These are phyloP conservation scores for Eledona agricola DNA, from an alignment of 2,888 invertebrate species.

Conservation along the genomic window DNA sequence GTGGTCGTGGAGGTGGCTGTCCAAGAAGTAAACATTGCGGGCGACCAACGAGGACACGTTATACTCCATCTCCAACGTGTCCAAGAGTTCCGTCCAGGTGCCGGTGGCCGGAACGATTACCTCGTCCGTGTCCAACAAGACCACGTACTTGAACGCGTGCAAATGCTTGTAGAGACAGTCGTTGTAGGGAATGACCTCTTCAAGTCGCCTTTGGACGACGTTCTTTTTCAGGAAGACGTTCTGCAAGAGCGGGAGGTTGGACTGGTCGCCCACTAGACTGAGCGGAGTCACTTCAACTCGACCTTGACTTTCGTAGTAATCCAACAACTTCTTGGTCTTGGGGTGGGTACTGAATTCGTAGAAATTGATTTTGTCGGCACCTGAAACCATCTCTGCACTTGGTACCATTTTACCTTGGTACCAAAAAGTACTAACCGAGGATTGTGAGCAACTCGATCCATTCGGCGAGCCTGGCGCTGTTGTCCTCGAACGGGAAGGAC, in stretches of 20 bases:
- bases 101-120: slow-evolving; percentile 35
- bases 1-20: slow-evolving; percentile 20
- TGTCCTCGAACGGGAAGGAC: slow-evolving; percentile 83
- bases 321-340: slow-evolving; percentile 80
- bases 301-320: slow-evolving; percentile 46
- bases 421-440: slow-evolving; percentile 66
- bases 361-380: slow-evolving; percentile 87
- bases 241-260: slow-evolving; percentile 83
- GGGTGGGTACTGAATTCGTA: slow-evolving; percentile 88
- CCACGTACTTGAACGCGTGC: slow-evolving; percentile 84
- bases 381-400: slow-evolving; percentile 70
- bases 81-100: slow-evolving; percentile 77
- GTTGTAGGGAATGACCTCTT: slow-evolving; percentile 92
- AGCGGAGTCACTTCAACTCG: slow-evolving; percentile 66
- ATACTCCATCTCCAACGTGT: slow-evolving; percentile 62
- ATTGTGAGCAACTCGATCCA: slow-evolving; percentile 89
- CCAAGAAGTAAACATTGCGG: slow-evolving; percentile 31
- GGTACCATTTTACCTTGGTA: not conserved
- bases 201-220: slow-evolving; percentile 87
- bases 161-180: slow-evolving; percentile 91
- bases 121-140: slow-evolving; percentile 71
- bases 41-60: slow-evolving; percentile 55
- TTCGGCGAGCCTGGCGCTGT: slow-evolving; percentile 83
- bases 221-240: slow-evolving; percentile 85
- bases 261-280: slow-evolving; percentile 80